Conservation (phyloP, 2,113 vertebrate genomes). For the human (Homo sapiens) region GRCh38 chr12:77518501-77519000, state of each 20-base stretch:
- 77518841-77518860: not conserved
- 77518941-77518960: not conserved
- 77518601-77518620: not conserved
- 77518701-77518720: not conserved
- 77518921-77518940: not conserved
- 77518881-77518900: not conserved
- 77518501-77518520: constrained; percentile 31
- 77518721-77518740: not conserved
- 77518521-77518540: not conserved
- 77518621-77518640: not conserved
- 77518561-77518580: not conserved
- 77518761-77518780: not conserved
- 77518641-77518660: not conserved
- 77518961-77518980: not conserved
- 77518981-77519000: not conserved
- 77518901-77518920: not conserved
- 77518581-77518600: not conserved
- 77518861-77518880: not conserved
- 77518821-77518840: not conserved
- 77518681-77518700: not conserved
- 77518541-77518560: constrained; percentile 7
- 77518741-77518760: not conserved
- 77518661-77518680: not conserved
- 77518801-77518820: not conserved
- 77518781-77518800: not conserved